These are phyloP conservation scores for Dromiciops gliroides DNA, from an alignment of 2,113 vertebrate species.

Conservation along the genomic window DNA sequence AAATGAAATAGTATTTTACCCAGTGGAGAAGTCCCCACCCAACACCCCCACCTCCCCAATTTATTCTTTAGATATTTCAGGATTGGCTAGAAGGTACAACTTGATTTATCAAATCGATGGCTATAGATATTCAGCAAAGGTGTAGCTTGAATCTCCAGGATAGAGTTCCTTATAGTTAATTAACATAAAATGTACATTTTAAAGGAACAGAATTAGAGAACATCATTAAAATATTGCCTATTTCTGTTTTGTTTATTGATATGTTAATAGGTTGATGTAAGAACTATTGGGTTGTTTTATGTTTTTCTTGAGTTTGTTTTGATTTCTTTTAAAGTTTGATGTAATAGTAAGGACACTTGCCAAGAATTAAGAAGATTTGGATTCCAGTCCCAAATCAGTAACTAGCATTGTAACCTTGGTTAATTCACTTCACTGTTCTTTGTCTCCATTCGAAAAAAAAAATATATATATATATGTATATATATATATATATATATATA, in stretches of 20 bases:
- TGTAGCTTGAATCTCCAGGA: neutral
- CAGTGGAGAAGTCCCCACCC: neutral
- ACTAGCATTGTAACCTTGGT: neutral
- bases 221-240: neutral
- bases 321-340: neutral
- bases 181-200: neutral
- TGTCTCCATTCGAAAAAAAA: neutral
- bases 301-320: neutral
- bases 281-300: neutral
- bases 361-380: neutral
- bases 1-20: neutral
- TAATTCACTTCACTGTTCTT: rapidly evolving
- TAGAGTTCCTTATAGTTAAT: neutral
- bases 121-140: neutral
- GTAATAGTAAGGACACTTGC: neutral
- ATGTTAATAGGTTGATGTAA: neutral
- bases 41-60: neutral
- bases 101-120: neutral
- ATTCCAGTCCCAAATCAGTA: neutral
- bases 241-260: neutral
- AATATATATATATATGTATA: too few relatives aligned
- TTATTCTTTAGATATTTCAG: neutral
- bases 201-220: neutral
- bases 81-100: neutral
- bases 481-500: too few relatives aligned